phyloP scores from a whole-genome alignment of 2,888 invertebrate species.

The Stenchaetothrips biformis region DNA sequence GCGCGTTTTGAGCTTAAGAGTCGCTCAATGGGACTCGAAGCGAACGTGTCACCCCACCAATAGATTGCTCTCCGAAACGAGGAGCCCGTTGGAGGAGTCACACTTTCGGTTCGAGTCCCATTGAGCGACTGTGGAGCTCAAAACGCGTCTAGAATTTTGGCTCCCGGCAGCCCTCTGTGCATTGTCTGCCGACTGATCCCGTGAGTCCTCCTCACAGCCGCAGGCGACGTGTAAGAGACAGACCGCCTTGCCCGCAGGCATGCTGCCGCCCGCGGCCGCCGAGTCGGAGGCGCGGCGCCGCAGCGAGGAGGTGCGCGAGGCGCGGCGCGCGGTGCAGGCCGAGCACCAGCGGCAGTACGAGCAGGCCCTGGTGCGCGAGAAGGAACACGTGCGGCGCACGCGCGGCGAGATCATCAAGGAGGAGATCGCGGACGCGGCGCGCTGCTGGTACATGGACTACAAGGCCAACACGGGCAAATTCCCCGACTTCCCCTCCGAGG shows the following conservation, averaged over 20 bases:
- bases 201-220: too few species aligned
- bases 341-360: conserved; percentile 65
- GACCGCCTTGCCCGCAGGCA: conserved; percentile 40
- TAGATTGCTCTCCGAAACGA: too few species aligned
- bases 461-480: conserved; percentile 77
- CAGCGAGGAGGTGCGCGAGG: conserved; percentile 45
- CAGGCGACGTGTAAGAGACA: too few species aligned
- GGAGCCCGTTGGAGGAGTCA: too few species aligned
- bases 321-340: conserved; percentile 61
- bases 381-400: conserved; percentile 35
- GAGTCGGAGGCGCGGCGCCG: conserved; percentile 42
- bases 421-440: conserved; percentile 78
- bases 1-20: too few species aligned
- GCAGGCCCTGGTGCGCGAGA: conserved; percentile 53
- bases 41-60: too few species aligned
- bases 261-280: conserved; percentile 46
- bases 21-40: too few species aligned
- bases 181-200: too few species aligned
- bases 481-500: conserved; percentile 88
- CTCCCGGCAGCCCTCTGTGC: too few species aligned
- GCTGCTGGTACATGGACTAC: conserved; percentile 80
- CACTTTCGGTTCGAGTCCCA: too few species aligned
- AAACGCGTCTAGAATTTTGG: too few species aligned
- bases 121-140: too few species aligned
- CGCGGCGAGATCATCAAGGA: conserved; percentile 65